phyloP scores from a whole-genome alignment of 2,113 vertebrate genomes.

The Falcunculus frontatus region DNA sequence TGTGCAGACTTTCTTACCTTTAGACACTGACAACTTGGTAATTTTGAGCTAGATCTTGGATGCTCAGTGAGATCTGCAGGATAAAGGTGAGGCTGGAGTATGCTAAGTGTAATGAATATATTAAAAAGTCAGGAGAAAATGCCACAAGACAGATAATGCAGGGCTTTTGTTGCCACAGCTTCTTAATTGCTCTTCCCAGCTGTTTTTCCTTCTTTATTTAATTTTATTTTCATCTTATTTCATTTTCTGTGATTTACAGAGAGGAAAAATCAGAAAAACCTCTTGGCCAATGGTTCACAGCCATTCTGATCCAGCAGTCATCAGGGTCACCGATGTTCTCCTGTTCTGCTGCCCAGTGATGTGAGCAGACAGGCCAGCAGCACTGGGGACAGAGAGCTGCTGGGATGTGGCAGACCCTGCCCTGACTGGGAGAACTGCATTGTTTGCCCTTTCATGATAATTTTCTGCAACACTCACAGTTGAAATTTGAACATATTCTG shows the following conservation, averaged over 20 bases:
- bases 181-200: not conserved
- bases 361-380: not conserved
- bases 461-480: accelerated
- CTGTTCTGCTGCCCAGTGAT: not conserved
- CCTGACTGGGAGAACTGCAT: accelerated
- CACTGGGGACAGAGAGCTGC: not conserved
- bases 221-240: not conserved
- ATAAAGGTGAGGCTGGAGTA: not conserved
- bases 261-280: not conserved
- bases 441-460: not conserved
- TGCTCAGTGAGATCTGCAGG: not conserved
- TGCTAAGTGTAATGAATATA: not conserved
- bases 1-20: not conserved
- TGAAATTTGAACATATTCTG: not conserved
- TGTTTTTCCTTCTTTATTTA: not conserved
- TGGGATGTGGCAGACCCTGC: not conserved
- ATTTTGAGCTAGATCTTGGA: not conserved
- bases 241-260: not conserved
- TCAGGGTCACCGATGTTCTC: accelerated
- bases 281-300: not conserved
- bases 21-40: not conserved
- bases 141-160: not conserved
- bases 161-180: not conserved
- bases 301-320: not conserved
- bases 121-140: not conserved